Evolutionary conservation across 1,140 invertebrate genomes (phyloP), one percentile per base, ranked within the genome.

Genomic region (Cyphomyrmex costatus): DNA sequence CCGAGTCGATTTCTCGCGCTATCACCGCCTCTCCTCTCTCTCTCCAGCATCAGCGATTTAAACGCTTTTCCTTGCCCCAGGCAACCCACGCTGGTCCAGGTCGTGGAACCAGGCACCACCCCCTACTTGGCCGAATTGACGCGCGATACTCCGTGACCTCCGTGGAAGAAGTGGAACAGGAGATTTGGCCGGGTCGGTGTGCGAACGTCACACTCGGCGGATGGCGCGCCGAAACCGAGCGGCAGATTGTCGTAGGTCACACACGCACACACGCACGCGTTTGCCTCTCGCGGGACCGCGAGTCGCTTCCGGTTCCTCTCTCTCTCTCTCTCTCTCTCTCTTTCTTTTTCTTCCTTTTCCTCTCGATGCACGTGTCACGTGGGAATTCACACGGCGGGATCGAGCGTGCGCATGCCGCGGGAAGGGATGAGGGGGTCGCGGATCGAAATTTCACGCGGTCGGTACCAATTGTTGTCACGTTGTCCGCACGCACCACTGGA

Each of bases 181-280:
- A 68, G 79, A 61, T 73, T 83, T 56, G 79, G 61, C 82, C 82
- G 73, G 82, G 82, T 85, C 58, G 82, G 79, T 60, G 70, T 60
- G 58, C 53, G 63, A 1, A 49, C 68, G 83, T 86, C 84, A 61
- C 66, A 70, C 56, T 30, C 24, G 61, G 70, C 24, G 61, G 70
- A 63, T 66, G 58, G 56, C 58, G 73, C 27, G 51, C 78, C 87
- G 78, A 84, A 68, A 68, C 46, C 86, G 30, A 36, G 68, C 33
- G 70, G 77, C 87, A 89, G 84, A 84, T 89, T 89, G 88, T 83
- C 87, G 87, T 89, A 89, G 88, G 88, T 89, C 68, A 74, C 66
- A 49, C 79, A 21, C 65, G 42, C 24, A 66, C 61, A 6, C 19
- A 42, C 73, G 30, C 74, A 78, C 16, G n/a, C 73, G 30, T 58